Percentiles rank a stretch among this genome's conserved stretches.
These are phyloP conservation scores for Malurus alboscapulatus DNA, from an alignment of 2,113 vertebrate species.

Conservation along the genomic window DNA sequence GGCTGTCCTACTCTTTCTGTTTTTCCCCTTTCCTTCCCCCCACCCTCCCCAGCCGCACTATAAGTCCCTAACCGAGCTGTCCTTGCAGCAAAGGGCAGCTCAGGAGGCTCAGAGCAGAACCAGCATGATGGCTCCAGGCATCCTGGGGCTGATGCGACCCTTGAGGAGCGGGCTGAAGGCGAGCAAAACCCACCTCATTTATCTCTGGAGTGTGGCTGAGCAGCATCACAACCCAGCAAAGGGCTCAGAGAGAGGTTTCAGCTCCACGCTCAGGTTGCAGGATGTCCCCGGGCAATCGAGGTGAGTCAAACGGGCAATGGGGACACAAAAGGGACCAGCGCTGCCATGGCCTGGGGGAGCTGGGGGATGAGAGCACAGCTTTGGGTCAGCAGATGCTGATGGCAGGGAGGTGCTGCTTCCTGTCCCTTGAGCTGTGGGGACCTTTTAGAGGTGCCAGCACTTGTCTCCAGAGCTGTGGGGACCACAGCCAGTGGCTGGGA, in stretches of 20 bases:
- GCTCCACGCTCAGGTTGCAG: neutral
- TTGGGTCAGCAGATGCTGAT: neutral
- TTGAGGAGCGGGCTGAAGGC: neutral
- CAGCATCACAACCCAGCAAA: neutral
- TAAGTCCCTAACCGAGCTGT: neutral
- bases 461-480: neutral
- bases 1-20: neutral
- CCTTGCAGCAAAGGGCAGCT: neutral
- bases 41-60: neutral
- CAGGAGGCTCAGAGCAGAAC: neutral
- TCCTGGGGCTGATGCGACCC: neutral
- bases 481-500: neutral
- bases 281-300: neutral
- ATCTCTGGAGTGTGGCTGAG: neutral
- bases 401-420: neutral
- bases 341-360: neutral
- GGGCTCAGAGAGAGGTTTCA: neutral
- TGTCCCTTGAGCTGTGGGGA: neutral
- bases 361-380: fast-evolving
- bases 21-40: fast-evolving
- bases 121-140: neutral
- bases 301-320: neutral
- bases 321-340: neutral
- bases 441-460: neutral
- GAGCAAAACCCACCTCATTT: neutral